Evolutionary conservation across 2,888 invertebrate genomes (phyloP), one percentile per base, ranked within the genome.

Genomic region (Hesperia comma): DNA sequence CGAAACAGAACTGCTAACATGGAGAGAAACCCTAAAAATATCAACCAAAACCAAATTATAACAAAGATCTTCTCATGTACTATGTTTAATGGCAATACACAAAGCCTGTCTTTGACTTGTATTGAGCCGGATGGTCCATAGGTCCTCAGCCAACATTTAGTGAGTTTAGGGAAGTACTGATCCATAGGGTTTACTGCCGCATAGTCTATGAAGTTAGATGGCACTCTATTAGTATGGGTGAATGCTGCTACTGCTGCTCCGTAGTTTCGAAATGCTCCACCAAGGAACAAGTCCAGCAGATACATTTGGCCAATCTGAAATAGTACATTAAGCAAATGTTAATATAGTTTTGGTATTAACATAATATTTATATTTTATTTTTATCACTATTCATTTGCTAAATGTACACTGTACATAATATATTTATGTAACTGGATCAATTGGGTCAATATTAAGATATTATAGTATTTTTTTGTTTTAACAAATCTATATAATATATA

Each of bases 21-120:
- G 0, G 96, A 94, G 17, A 95, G 74, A 5, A 94, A 78, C 0
- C 95, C 89, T 61, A 97, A 90, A 54, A 95, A 81, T 26, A 95
- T 88, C 14, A 96, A 92, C 95, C 97, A 97, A 79, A 95, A 94
- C 95, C 96, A 96, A 0, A 96, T 84, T 58, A 96, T 94, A 0
- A 95, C 91, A 77, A 96, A 96, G 72, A 97, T 94, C 81, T 97
- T 97, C 79, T 97, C 96, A 78, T 97, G 96, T 53, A 97, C 94
- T 72, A 96, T 95, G 78, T 97, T 97, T 8, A 97, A 78, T 0
- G 97, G 95, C 14, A 97, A 86, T n/a, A 97, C 93, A 75, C 97
- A 97, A 0, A 97, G 88, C 0, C 94, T 93, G 76, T 96, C 95
- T 70, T 90, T 88, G 0, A 84, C 77, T 75, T 95, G 93, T 0